Evolutionary conservation across 2,888 invertebrate genomes (phyloP), one percentile per base, ranked within the genome.

Genomic region (Itoplectis maculator): DNA sequence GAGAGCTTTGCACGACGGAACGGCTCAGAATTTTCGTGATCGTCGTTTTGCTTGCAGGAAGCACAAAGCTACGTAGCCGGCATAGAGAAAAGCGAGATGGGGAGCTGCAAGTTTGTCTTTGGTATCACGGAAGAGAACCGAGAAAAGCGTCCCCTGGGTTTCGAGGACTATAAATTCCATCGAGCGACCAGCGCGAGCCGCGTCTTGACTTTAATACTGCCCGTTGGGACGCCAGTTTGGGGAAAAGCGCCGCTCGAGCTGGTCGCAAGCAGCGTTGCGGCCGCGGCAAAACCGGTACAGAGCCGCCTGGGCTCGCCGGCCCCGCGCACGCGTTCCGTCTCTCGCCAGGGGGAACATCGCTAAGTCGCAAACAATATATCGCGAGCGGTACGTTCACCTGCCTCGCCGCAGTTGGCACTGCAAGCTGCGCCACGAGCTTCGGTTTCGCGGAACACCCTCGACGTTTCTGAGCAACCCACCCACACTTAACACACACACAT

Each of bases 71-170:
- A n/a, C n/a, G n/a, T n/a, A n/a, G n/a, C n/a, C n/a, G n/a, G n/a
- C n/a, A n/a, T n/a, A 42, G 42, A 59, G 72, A 13, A 23, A 40
- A 40, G 23, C 35, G 72, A n/a, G n/a, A n/a, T n/a, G n/a, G 56
- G 59, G 47, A 5, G 29, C 5, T 29, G 18, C 87, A 89, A 90
- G 91, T 91, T 91, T 91, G 91, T 90, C 90, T 90, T 90, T 89
- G 90, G 89, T 89, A 90, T 91, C 90, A 91, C 86, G 85, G 45
- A 47, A 84, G 84, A 84, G 81, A 73, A 74, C 61, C 69, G 79
- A 82, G 79, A 82, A 81, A 85, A 85, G 76, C 86, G 79, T 79
- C 80, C 72, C 61, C 61, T 79, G 68, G 74, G 66, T 51, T 56
- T 63, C 11, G 70, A 79, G 76, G 70, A 80, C 89, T 84, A 90